Evolutionary conservation across 2,113 vertebrate species (phyloP).

Genomic region (Barbus barbus): DNA sequence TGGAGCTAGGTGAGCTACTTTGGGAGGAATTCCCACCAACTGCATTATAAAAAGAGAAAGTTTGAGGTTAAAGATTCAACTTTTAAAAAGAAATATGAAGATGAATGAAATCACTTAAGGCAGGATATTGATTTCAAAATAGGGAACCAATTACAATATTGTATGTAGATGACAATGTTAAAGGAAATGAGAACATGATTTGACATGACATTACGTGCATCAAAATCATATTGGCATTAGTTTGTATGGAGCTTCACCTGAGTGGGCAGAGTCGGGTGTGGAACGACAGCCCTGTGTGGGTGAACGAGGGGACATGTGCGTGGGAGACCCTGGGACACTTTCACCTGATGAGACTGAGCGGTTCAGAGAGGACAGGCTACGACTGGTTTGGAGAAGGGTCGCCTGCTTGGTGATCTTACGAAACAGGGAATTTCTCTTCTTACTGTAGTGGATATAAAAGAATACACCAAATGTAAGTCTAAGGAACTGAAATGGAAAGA

Average conservation of each 20-base stretch:
- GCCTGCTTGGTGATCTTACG: constrained; percentile 95
- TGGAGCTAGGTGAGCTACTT: constrained; percentile 97
- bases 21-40: constrained; percentile 94
- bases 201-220: neutral
- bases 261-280: constrained; percentile 86
- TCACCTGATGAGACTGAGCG: constrained; percentile 95
- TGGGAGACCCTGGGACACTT: constrained; percentile 92
- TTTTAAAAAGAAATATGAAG: neutral
- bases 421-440: constrained; percentile 90
- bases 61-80: neutral
- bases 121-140: neutral
- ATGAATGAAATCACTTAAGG: neutral
- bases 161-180: neutral
- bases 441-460: constrained; percentile 74
- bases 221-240: neutral
- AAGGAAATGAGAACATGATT: neutral
- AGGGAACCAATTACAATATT: neutral
- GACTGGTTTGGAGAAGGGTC: constrained; percentile 92
- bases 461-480: neutral
- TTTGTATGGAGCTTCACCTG: constrained; percentile 78
- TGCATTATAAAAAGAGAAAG: constrained; percentile 57
- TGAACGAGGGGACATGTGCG: constrained; percentile 92
- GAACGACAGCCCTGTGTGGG: constrained; percentile 91
- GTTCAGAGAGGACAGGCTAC: constrained; percentile 92
- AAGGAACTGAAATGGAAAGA: neutral